These are phyloP conservation scores for Metopolophium dirhodum DNA, from an alignment of 1,140 invertebrate species.

Conservation along the genomic window DNA sequence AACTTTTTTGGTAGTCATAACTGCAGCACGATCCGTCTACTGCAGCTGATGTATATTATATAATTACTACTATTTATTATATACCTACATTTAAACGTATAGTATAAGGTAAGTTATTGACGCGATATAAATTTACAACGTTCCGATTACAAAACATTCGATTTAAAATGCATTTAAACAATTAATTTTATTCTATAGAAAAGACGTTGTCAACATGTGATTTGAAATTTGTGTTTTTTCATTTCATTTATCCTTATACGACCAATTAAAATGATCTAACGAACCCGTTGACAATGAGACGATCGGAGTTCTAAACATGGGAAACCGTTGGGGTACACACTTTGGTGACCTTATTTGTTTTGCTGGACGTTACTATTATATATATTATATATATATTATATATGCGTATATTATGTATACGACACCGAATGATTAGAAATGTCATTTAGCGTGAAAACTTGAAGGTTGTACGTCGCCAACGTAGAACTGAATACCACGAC, in stretches of 20 bases:
- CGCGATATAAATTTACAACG: neutral
- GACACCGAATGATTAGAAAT: constrained; percentile 16
- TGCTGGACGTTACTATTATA: neutral
- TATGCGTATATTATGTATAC: neutral
- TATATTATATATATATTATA: neutral
- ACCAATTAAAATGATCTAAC: constrained; percentile 8
- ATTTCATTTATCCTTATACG: constrained; percentile 17
- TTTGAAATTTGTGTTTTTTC: neutral
- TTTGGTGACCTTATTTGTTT: constrained; percentile 40
- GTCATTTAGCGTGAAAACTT: neutral
- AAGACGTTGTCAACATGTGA: neutral
- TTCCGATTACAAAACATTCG: neutral
- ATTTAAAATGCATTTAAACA: constrained; percentile 19
- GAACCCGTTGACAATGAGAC: constrained; percentile 47
- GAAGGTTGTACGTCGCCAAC: constrained; percentile 24
- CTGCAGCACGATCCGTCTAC: neutral
- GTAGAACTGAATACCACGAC: neutral
- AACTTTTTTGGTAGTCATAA: neutral
- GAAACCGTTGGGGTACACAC: constrained; percentile 30
- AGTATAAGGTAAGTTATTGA: neutral
- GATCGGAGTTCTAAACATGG: constrained; percentile 37
- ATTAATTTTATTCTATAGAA: neutral
- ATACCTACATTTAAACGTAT: neutral
- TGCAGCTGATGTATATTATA: neutral
- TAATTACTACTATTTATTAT: neutral